These are phyloP conservation scores for Hydrolagus affinis DNA, from an alignment of 2,113 vertebrate genomes.

Conservation along the genomic window DNA sequence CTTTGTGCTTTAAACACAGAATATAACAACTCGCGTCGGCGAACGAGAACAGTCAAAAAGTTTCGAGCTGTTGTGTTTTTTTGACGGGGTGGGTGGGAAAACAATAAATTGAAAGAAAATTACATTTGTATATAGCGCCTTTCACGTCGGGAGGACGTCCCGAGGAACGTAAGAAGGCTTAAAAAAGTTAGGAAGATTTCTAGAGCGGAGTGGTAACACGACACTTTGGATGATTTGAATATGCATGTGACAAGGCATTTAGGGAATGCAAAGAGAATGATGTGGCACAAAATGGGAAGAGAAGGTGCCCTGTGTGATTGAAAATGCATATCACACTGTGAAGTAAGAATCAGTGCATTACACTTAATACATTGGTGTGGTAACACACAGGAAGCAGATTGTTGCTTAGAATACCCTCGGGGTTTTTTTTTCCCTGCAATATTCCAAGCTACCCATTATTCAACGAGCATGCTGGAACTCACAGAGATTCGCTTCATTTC, in stretches of 20 bases:
- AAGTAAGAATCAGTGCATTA: slow-evolving; percentile 17
- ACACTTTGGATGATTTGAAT: background rate
- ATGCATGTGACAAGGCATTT: background rate
- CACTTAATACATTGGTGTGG: slow-evolving; percentile 7
- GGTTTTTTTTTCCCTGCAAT: background rate
- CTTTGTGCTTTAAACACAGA: no score
- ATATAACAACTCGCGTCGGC: no score
- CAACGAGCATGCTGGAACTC: slow-evolving; percentile 30
- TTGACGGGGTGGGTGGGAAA: no score
- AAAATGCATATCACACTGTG: slow-evolving; percentile 5
- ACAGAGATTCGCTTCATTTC: slow-evolving; percentile 16
- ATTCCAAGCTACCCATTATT: slow-evolving; percentile 22
- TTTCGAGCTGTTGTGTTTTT: no score
- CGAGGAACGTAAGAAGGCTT: no score
- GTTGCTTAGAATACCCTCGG: slow-evolving; percentile 17
- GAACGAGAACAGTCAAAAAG: no score
- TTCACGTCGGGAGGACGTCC: no score
- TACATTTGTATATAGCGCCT: no score
- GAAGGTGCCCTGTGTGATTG: background rate
- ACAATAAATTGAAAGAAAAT: no score
- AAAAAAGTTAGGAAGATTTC: no score
- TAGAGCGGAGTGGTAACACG: no score
- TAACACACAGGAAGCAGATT: slow-evolving; percentile 24
- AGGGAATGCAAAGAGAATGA: background rate
- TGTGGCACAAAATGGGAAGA: background rate